A percentile compares a stretch with the other conserved stretches of the same genome.
Evolutionary conservation across 2,888 invertebrate species (phyloP).

Genomic region (Meiosimyza decipiens): DNA sequence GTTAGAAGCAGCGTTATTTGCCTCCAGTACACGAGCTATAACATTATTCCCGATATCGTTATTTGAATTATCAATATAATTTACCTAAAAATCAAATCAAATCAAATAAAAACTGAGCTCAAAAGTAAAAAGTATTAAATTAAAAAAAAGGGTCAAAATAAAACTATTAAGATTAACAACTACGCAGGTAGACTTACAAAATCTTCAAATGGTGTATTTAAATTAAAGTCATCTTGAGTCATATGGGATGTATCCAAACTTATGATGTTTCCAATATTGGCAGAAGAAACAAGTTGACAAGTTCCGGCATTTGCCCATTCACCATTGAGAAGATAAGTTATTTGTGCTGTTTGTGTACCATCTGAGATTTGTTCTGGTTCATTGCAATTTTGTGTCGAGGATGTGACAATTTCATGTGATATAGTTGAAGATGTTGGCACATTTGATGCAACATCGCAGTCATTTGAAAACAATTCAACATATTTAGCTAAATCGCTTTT

Average conservation of each 20-base stretch:
- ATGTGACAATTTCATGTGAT: constrained; percentile 48
- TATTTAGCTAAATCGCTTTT: constrained; percentile 53
- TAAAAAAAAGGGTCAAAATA: neutral
- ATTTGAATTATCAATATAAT: constrained; percentile 47
- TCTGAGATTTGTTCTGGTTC: constrained; percentile 31
- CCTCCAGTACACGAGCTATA: constrained; percentile 48
- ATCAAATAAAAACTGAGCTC: constrained; percentile 12
- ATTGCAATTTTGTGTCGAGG: constrained; percentile 50
- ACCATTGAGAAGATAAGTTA: constrained; percentile 50
- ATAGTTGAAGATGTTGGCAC: constrained; percentile 42
- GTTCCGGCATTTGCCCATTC: constrained; percentile 48
- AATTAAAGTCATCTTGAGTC: constrained; percentile 35
- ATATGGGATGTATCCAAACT: constrained; percentile 22
- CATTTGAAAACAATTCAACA: constrained; percentile 50
- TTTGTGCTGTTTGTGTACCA: constrained; percentile 39
- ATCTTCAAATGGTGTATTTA: constrained; percentile 45
- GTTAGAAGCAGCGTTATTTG: constrained; percentile 26
- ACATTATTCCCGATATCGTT: constrained; percentile 44
- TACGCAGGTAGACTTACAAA: constrained; percentile 43
- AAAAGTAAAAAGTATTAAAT: constrained; percentile 39
- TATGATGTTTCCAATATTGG: constrained; percentile 30
- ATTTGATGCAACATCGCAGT: constrained; percentile 44
- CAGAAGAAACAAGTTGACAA: constrained; percentile 39
- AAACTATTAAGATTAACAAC: neutral
- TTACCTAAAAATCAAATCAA: constrained; percentile 42